These are phyloP conservation scores for Macrosteles quadrilineatus DNA, from an alignment of 1,140 invertebrate genomes.

Conservation along the genomic window DNA sequence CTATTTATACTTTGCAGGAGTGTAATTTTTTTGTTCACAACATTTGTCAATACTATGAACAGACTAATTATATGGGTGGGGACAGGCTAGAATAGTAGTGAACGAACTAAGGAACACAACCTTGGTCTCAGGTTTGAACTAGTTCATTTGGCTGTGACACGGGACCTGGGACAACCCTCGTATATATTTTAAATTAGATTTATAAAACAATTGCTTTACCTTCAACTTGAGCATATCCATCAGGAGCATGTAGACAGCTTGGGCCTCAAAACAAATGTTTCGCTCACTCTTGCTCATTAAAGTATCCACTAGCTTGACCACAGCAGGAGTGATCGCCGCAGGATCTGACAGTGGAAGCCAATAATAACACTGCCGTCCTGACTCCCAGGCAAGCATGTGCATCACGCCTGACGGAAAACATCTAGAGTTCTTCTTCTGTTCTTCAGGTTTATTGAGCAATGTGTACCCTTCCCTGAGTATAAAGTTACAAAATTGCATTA, in stretches of 20 bases:
- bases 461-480: slow-evolving; percentile 33
- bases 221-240: slow-evolving; percentile 32
- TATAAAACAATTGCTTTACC: too few species aligned
- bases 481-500: too few species aligned
- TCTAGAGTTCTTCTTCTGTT: slow-evolving; percentile 5
- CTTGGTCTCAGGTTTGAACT: too few species aligned
- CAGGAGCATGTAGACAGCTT: slow-evolving; percentile 33
- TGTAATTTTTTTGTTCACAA: too few species aligned
- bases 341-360: background rate
- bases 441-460: slow-evolving; percentile 23
- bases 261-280: slow-evolving; percentile 39
- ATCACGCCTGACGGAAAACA: slow-evolving; percentile 25
- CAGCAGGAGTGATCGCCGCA: background rate
- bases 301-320: background rate
- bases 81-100: too few species aligned
- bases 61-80: too few species aligned
- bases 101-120: too few species aligned
- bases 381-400: background rate
- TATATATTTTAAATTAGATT: too few species aligned
- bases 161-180: too few species aligned
- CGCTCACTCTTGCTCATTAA: background rate
- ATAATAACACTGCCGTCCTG: background rate
- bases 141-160: too few species aligned
- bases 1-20: too few species aligned
- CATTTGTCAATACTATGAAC: too few species aligned